Conservation (phyloP, 2,888 invertebrate genomes). For the Trissolcus japonicus region DNA sequence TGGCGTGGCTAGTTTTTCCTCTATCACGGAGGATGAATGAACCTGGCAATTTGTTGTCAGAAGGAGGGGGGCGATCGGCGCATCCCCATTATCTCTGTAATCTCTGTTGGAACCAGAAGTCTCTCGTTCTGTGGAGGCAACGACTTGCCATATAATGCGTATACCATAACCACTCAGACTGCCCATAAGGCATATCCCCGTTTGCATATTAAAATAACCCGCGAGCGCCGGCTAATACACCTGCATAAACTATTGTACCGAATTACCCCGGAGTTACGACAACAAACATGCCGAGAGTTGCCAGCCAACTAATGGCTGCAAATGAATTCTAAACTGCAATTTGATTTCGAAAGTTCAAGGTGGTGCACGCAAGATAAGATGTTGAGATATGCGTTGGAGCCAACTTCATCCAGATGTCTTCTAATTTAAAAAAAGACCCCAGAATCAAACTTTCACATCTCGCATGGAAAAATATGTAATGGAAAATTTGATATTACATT, state of each 20-base stretch:
- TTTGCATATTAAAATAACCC: conserved; percentile 54
- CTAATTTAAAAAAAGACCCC: too few species aligned
- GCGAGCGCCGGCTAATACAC: conserved; percentile 52
- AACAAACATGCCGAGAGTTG: conserved; percentile 22
- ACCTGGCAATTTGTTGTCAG: conserved; percentile 75
- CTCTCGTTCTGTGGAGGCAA: conserved; percentile 64
- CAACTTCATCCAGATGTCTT: too few species aligned
- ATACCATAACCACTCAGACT: conserved; percentile 59
- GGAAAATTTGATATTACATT: too few species aligned
- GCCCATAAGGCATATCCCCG: conserved; percentile 62
- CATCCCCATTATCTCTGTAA: conserved; percentile 62
- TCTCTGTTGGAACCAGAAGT: conserved; percentile 59
- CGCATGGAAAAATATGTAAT: too few species aligned
- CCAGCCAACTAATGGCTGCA: too few species aligned
- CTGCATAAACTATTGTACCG: conserved; percentile 56
- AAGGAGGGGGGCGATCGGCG: conserved; percentile 50
- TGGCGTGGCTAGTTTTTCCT: conserved; percentile 72
- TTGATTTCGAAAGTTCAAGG: too few species aligned
- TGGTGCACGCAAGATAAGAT: too few species aligned
- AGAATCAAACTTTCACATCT: too few species aligned
- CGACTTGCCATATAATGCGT: conserved; percentile 65
- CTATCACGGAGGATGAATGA: conserved; percentile 75
- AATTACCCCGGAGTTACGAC: conserved; percentile 49
- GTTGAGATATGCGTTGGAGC: too few species aligned
- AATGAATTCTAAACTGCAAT: too few species aligned